phyloP scores from a whole-genome alignment of 1,140 invertebrate genomes.

The Spodoptera litura region DNA sequence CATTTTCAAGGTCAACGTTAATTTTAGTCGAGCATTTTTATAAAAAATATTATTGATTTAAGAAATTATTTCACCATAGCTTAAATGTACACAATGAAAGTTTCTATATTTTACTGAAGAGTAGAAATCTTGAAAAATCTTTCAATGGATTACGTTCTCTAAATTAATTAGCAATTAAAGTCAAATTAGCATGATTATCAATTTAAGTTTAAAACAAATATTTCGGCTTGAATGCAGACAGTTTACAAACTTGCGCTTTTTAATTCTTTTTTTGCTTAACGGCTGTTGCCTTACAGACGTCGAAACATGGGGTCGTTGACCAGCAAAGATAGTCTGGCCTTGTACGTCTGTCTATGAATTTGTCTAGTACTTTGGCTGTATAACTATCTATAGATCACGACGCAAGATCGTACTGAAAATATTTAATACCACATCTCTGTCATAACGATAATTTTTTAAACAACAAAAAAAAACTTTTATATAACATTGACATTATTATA shows the following conservation, averaged over 20 bases:
- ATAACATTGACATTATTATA: no score
- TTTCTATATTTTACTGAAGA: no score
- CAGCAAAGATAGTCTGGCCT: slow-evolving; percentile 65
- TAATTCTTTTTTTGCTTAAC: slow-evolving; percentile 51
- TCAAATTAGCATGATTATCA: slow-evolving; percentile 8
- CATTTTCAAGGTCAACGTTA: no score
- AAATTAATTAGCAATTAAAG: slow-evolving; percentile 7
- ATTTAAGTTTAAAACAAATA: slow-evolving; percentile 16
- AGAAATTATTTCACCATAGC: no score
- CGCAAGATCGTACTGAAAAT: slow-evolving; percentile 21
- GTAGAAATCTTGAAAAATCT: background rate
- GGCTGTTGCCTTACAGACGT: slow-evolving; percentile 57
- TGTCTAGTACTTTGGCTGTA: slow-evolving; percentile 46
- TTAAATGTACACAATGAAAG: no score
- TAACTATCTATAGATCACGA: background rate
- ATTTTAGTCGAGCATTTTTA: background rate
- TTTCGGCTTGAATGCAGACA: slow-evolving; percentile 41
- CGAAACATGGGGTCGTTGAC: slow-evolving; percentile 65
- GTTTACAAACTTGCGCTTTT: slow-evolving; percentile 45
- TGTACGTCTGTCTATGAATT: slow-evolving; percentile 60
- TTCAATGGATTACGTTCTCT: background rate
- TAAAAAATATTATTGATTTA: background rate
- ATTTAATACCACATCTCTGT: background rate
- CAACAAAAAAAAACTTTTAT: no score
- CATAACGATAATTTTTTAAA: background rate